phyloP scores from a whole-genome alignment of 2,888 invertebrate genomes.

The Athalia rosae region DNA sequence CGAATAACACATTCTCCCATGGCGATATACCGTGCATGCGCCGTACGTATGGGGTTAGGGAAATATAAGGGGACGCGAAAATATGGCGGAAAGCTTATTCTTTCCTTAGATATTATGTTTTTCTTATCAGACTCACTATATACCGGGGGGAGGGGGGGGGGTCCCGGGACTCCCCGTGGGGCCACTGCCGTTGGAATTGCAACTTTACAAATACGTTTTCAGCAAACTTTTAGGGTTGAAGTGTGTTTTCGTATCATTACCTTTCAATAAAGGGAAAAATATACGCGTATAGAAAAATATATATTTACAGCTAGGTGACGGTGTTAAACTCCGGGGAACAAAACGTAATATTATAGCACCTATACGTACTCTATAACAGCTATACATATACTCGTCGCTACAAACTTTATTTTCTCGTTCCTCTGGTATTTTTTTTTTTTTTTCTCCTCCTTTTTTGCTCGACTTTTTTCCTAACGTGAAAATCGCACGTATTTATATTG shows the following conservation, averaged over 20 bases:
- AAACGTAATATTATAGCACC: background rate
- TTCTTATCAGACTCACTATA: slow-evolving; percentile 52
- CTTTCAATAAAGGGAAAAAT: slow-evolving; percentile 29
- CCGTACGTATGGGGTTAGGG: slow-evolving; percentile 8
- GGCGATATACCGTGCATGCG: background rate
- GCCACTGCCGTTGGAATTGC: slow-evolving; percentile 48
- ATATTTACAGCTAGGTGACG: slow-evolving; percentile 17
- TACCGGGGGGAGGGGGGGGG: background rate
- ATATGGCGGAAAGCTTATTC: slow-evolving; percentile 45
- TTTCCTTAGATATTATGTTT: slow-evolving; percentile 53
- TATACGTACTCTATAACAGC: background rate
- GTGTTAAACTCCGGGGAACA: background rate
- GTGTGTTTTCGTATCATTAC: slow-evolving; percentile 44
- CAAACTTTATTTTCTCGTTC: too few relatives aligned
- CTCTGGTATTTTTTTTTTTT: too few relatives aligned
- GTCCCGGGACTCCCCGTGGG: slow-evolving; percentile 52
- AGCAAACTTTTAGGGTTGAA: slow-evolving; percentile 32
- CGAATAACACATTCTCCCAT: slow-evolving; percentile 43
- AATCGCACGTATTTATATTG: background rate
- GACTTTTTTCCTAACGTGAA: too few relatives aligned
- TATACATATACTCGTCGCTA: background rate
- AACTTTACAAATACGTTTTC: slow-evolving; percentile 55
- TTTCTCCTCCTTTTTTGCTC: too few relatives aligned
- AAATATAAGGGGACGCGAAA: slow-evolving; percentile 38
- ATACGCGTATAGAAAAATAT: background rate